A percentile compares a stretch with the other conserved stretches of the same genome.
Evolutionary conservation across 2,113 vertebrate genomes (phyloP).

Genomic region (Dunckerocampus dactyliophorus): DNA sequence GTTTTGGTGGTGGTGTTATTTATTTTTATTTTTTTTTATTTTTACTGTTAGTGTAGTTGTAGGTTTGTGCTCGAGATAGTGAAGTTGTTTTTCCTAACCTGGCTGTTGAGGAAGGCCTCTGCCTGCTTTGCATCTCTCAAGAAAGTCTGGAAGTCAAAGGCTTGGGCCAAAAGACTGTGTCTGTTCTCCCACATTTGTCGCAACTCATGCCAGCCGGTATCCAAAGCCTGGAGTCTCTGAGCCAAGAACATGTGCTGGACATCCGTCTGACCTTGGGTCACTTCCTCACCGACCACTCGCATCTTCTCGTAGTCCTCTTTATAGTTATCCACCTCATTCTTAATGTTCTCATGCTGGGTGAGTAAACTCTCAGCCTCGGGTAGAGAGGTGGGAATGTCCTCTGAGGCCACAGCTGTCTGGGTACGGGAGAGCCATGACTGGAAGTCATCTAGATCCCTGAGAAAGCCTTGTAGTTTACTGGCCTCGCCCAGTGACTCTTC

Average conservation of each 20-base stretch:
- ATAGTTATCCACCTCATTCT: slow-evolving; percentile 90
- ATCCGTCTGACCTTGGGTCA: slow-evolving; percentile 85
- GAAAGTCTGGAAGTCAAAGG: slow-evolving; percentile 87
- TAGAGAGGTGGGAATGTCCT: slow-evolving; percentile 85
- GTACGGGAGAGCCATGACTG: slow-evolving; percentile 91
- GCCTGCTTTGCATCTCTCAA: slow-evolving; percentile 88
- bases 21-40: not conserved
- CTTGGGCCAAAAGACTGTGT: slow-evolving; percentile 84
- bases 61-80: not conserved
- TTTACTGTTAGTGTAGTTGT: slow-evolving; percentile 1
- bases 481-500: slow-evolving; percentile 90
- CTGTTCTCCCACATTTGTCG: slow-evolving; percentile 91
- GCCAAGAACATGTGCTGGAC: slow-evolving; percentile 85
- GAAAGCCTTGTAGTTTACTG: slow-evolving; percentile 87
- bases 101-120: slow-evolving; percentile 87
- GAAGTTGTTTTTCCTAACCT: slow-evolving; percentile 70
- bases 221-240: slow-evolving; percentile 86
- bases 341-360: slow-evolving; percentile 83
- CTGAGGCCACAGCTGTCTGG: slow-evolving; percentile 86
- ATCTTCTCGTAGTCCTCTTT: slow-evolving; percentile 84
- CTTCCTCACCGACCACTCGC: slow-evolving; percentile 82
- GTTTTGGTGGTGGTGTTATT: slow-evolving; percentile 3
- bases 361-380: slow-evolving; percentile 83
- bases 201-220: slow-evolving; percentile 90
- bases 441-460: slow-evolving; percentile 87